These are phyloP conservation scores for Telmatherina bonti DNA, from an alignment of 2,797 vertebrate genomes.

Conservation along the genomic window DNA sequence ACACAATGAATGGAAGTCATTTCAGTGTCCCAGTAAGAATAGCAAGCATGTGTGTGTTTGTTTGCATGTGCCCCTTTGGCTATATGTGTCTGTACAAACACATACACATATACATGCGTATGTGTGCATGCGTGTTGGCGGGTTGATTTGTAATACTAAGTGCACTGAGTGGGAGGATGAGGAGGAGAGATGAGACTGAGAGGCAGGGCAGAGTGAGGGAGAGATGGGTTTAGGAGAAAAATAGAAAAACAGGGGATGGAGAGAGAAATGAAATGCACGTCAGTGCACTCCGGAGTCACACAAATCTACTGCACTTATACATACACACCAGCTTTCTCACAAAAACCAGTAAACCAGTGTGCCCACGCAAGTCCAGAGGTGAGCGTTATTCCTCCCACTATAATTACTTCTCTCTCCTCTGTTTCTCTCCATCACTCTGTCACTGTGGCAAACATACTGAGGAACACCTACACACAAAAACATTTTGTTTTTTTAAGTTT, in stretches of 20 bases:
- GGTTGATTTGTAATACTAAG: conserved; percentile 78
- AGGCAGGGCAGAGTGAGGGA: conserved; percentile 62
- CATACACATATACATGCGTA: background rate
- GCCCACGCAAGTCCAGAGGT: conserved; percentile 74
- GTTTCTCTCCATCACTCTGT: conserved; percentile 57
- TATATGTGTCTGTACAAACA: conserved; percentile 15
- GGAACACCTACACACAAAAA: conserved; percentile 64
- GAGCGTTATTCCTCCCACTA: conserved; percentile 71
- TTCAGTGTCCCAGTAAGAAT: background rate
- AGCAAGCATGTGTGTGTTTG: background rate
- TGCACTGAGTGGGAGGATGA: conserved; percentile 76
- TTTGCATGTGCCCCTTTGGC: conserved; percentile 22
- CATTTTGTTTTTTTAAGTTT: conserved; percentile 52
- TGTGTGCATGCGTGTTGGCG: conserved; percentile 59
- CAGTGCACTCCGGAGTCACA: conserved; percentile 61
- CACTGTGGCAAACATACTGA: conserved; percentile 63
- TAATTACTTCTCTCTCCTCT: conserved; percentile 73
- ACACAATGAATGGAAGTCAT: background rate
- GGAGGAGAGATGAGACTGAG: conserved; percentile 74
- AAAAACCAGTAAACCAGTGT: conserved; percentile 46
- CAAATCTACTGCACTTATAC: conserved; percentile 53
- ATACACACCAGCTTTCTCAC: conserved; percentile 29
- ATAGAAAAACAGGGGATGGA: conserved; percentile 54
- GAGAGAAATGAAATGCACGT: conserved; percentile 65
- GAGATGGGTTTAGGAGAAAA: conserved; percentile 60